Conservation (phyloP, 2,888 invertebrate species). For the Stictocephala bisonia region DNA sequence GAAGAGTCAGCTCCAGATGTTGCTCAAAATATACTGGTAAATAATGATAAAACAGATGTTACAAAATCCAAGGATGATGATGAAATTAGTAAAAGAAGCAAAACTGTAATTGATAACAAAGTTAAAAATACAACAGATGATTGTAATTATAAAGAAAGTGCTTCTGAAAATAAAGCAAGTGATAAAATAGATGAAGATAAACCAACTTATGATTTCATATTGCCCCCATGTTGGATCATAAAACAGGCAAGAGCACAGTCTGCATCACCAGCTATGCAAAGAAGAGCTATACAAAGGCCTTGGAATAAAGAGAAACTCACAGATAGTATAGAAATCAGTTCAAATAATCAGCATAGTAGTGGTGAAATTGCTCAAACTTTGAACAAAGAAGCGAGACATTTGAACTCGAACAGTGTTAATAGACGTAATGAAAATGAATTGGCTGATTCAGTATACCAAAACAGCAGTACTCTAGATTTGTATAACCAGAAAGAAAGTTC, state of each 20-base stretch:
- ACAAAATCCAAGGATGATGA: neutral
- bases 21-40: too few relatives aligned
- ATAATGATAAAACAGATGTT: neutral
- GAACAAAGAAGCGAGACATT: neutral
- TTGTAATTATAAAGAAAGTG: slow-evolving; percentile 35
- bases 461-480: neutral
- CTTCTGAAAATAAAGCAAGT: slow-evolving; percentile 16
- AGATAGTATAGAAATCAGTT: too few relatives aligned
- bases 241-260: slow-evolving; percentile 55
- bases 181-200: slow-evolving; percentile 34
- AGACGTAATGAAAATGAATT: neutral
- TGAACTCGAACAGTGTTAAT: neutral
- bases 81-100: neutral
- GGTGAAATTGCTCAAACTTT: neutral
- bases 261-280: slow-evolving; percentile 56
- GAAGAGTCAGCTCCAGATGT: slow-evolving; percentile 55
- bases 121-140: slow-evolving; percentile 57
- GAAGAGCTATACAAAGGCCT: slow-evolving; percentile 49
- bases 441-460: neutral
- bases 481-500: too few relatives aligned
- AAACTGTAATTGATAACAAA: slow-evolving; percentile 53
- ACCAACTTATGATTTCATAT: slow-evolving; percentile 38
- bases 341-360: neutral
- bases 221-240: slow-evolving; percentile 53
- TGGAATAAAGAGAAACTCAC: slow-evolving; percentile 21